Percentiles rank a stretch among this genome's conserved stretches.
phyloP scores from a whole-genome alignment of 2,888 invertebrate genomes.

The Latrodectus elegans region DNA sequence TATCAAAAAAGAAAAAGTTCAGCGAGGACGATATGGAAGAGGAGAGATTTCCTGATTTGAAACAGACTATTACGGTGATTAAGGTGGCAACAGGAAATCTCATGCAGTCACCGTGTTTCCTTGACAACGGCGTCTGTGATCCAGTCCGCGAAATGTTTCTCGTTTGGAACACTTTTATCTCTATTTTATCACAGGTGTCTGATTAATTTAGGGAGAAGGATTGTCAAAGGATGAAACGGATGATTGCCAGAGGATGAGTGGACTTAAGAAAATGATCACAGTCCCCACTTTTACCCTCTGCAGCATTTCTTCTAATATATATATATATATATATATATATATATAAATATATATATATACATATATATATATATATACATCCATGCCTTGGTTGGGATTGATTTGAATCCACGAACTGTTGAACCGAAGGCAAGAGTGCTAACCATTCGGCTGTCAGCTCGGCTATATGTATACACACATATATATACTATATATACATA shows the following conservation, averaged over 20 bases:
- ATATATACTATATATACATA: too few relatives aligned
- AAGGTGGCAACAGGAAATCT: slow-evolving; percentile 66
- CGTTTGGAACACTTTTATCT: background rate
- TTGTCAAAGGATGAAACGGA: background rate
- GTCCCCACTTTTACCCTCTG: background rate
- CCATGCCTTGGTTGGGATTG: too few relatives aligned
- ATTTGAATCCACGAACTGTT: too few relatives aligned
- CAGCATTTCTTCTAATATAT: too few relatives aligned
- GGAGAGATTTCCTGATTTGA: slow-evolving; percentile 56
- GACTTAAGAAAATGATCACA: background rate
- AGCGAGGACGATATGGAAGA: slow-evolving; percentile 61
- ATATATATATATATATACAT: too few relatives aligned
- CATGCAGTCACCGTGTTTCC: slow-evolving; percentile 62
- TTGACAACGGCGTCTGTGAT: slow-evolving; percentile 48
- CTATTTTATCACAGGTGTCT: background rate
- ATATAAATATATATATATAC: too few relatives aligned
- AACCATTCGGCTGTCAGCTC: too few relatives aligned
- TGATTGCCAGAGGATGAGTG: background rate
- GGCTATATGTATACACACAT: too few relatives aligned
- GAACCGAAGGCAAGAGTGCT: too few relatives aligned
- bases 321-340: too few relatives aligned
- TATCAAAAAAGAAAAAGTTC: slow-evolving; percentile 22
- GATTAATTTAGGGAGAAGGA: background rate
- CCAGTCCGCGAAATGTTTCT: slow-evolving; percentile 4
- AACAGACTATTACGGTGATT: slow-evolving; percentile 63